Percentiles rank a stretch among this genome's conserved stretches.
Conservation (phyloP, 2,888 invertebrate species). For the Diarsia rubi region DNA sequence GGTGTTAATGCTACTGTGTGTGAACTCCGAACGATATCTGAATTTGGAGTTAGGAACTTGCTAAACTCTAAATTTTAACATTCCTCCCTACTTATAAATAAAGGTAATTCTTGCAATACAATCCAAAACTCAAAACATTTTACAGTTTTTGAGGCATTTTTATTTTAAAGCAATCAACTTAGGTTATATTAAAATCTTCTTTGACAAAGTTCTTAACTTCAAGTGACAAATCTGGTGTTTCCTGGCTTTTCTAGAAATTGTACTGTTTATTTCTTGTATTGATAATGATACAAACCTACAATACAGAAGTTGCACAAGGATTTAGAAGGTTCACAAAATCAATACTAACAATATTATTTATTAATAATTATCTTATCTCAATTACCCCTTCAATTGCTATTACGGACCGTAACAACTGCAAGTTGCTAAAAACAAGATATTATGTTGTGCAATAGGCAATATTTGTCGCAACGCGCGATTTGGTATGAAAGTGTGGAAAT, state of each 20-base stretch:
- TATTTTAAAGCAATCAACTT: background rate
- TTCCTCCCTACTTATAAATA: background rate
- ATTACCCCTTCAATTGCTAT: constrained; percentile 44
- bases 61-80: background rate
- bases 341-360: constrained; percentile 25
- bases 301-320: background rate
- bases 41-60: background rate
- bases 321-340: background rate
- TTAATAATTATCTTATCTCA: constrained; percentile 52
- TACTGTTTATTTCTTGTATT: background rate
- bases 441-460: constrained; percentile 53
- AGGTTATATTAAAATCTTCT: background rate
- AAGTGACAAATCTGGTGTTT: background rate
- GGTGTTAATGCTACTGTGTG: background rate
- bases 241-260: background rate
- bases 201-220: background rate
- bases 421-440: constrained; percentile 52
- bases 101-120: background rate
- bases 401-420: constrained; percentile 18
- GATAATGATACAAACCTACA: background rate
- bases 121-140: background rate
- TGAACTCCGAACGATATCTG: background rate
- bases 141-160: background rate
- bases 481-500: constrained; percentile 54
- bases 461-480: constrained; percentile 54